Percentiles rank a stretch among this genome's conserved stretches.
Evolutionary conservation across 2,888 invertebrate genomes (phyloP).

Genomic region (Ophonus ardosiacus): DNA sequence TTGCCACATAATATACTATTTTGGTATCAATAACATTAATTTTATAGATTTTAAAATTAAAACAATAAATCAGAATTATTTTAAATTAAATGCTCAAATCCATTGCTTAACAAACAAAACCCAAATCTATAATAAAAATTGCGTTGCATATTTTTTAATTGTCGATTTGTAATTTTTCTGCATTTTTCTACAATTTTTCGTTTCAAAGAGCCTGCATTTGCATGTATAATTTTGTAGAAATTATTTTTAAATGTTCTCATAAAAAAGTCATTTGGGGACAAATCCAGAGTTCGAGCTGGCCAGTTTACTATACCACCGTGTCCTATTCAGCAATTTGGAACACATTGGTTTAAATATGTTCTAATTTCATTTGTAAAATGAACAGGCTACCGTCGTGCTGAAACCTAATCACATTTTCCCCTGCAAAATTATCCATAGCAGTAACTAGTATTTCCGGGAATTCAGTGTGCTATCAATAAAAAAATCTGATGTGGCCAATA

Average conservation of each 20-base stretch:
- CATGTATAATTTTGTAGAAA: slow-evolving; percentile 28
- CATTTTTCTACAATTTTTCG: no score
- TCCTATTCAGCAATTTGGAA: slow-evolving; percentile 34
- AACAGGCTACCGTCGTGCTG: slow-evolving; percentile 12
- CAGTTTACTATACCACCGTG: slow-evolving; percentile 26
- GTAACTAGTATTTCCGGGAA: not conserved
- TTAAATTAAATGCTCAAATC: no score
- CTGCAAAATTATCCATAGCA: slow-evolving; percentile 25
- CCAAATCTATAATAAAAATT: no score
- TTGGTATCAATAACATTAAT: no score
- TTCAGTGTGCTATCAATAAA: slow-evolving; percentile 3
- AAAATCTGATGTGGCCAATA: no score
- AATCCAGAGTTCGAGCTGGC: slow-evolving; percentile 7
- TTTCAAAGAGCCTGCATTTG: no score
- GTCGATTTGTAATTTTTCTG: no score
- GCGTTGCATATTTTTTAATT: no score
- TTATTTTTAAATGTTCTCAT: slow-evolving; percentile 26
- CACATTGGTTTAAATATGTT: slow-evolving; percentile 18
- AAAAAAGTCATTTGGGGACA: slow-evolving; percentile 37
- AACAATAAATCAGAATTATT: no score
- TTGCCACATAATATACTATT: no score
- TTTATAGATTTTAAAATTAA: no score
- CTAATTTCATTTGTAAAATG: slow-evolving; percentile 30
- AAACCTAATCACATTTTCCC: slow-evolving; percentile 17
- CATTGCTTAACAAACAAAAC: no score